Base-by-base conservation (phyloP, 37 sponge, comb jelly and placozoan genomes). In the Haliclona indistincta region DNA sequence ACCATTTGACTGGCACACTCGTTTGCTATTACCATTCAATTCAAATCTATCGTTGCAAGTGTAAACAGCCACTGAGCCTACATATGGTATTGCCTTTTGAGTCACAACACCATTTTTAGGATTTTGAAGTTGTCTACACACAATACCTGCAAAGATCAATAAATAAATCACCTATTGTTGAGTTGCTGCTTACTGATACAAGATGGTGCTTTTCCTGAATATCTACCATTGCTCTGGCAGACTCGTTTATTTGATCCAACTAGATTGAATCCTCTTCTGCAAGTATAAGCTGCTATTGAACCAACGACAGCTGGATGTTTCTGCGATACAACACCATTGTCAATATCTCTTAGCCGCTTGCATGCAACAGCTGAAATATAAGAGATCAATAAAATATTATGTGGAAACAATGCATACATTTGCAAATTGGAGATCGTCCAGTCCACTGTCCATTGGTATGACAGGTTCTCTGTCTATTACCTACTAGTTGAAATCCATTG, bases 361-460 rank as follows among this genome's bases (percentile, higher is more conserved):
- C 26, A 54, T 4, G 54, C 37, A 28, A 26, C 72, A 38, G 54
- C 4, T 54, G 64, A 37, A 36, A 56, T 2, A 29, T 11, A 69
- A 38, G 19, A 39, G 38, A 55, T 37, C 2, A 67, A 19, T 28
- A 20, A 68, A 43, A 45, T 68, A 26, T 11, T 33, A 28, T 15
- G 19, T 26, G 34, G 28, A 29, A 65, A 6, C 19, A 39, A 19
- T 2, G 70, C 74, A 30, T 84, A 84, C 90, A 28, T 80, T 42
- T 43, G 51, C 88, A 88, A 8, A 38, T 34, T 26, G 88, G 88
- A 8, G 43, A 47, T n/a, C 54, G 32, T 20, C 62, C 78, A 56
- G 73, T 69, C 88, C 88, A 88, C 42, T 70, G 54, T 11, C 74
- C 78, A 62, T 61, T 72, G 51, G 33, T 30, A 38, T 77, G 74